A percentile compares a stretch with the other conserved stretches of the same genome.
These are phyloP conservation scores for Marronus borbonicus DNA, from an alignment of 2,888 invertebrate species.

Conservation along the genomic window DNA sequence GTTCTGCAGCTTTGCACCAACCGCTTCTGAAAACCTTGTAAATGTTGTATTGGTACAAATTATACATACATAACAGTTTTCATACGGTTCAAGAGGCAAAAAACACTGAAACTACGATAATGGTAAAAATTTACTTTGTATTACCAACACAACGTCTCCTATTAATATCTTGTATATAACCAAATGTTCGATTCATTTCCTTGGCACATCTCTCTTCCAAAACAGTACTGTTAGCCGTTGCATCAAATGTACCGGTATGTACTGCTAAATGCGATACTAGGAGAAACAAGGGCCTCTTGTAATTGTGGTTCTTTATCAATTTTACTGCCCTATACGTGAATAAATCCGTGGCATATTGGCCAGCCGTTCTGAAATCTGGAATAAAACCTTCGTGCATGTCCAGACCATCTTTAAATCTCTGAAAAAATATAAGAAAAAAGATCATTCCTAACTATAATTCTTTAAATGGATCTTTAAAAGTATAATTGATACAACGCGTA, in stretches of 20 bases:
- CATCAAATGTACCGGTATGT: slow-evolving; percentile 74
- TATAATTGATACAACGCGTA: too few relatives aligned
- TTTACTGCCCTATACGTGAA: slow-evolving; percentile 78
- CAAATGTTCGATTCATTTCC: slow-evolving; percentile 77
- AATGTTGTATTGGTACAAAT: too few relatives aligned
- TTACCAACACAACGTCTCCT: slow-evolving; percentile 82
- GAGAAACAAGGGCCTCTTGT: slow-evolving; percentile 80
- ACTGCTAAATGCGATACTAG: slow-evolving; percentile 85
- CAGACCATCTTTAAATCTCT: slow-evolving; percentile 68
- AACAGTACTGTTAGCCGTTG: slow-evolving; percentile 74
- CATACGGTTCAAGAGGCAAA: too few relatives aligned
- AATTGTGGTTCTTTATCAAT: slow-evolving; percentile 76
- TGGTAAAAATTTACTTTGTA: slow-evolving; percentile 38
- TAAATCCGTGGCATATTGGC: slow-evolving; percentile 81
- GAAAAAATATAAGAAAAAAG: slow-evolving; percentile 45
- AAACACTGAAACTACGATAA: not conserved
- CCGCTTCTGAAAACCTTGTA: too few relatives aligned
- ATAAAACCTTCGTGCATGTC: slow-evolving; percentile 69
- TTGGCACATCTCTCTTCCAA: slow-evolving; percentile 78
- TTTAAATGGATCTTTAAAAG: too few relatives aligned
- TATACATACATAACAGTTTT: too few relatives aligned
- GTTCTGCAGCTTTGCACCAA: too few relatives aligned
- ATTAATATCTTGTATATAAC: slow-evolving; percentile 77
- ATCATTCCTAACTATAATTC: not conserved
- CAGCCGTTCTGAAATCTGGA: slow-evolving; percentile 72